Percentiles rank a stretch among this genome's conserved stretches.
Conservation (phyloP, 1,140 invertebrate species). For the Hycleus phaleratus region DNA sequence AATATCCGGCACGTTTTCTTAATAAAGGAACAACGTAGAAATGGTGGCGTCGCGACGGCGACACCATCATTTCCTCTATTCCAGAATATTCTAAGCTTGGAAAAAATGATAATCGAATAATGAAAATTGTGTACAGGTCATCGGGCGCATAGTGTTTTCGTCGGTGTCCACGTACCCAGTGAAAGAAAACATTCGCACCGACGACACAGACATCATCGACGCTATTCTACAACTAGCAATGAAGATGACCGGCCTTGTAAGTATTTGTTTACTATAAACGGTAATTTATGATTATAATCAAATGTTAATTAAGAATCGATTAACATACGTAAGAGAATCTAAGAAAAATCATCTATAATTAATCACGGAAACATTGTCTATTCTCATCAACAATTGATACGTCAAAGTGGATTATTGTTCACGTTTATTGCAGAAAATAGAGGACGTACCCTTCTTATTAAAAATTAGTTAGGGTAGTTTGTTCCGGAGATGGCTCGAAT, state of each 20-base stretch:
- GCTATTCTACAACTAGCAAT: constrained; percentile 43
- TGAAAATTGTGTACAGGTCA: constrained; percentile 55
- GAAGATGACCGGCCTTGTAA: constrained; percentile 58
- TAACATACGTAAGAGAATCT: too few species aligned
- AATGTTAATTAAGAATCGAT: too few species aligned
- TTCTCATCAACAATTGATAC: too few species aligned
- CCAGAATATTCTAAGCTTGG: not conserved
- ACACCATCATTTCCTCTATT: not conserved
- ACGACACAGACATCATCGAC: constrained; percentile 69
- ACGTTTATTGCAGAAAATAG: too few species aligned
- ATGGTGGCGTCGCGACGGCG: not conserved
- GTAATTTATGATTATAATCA: not conserved
- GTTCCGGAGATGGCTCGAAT: too few species aligned
- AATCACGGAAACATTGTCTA: too few species aligned
- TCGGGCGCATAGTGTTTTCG: constrained; percentile 79
- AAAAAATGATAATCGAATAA: not conserved
- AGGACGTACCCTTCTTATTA: too few species aligned
- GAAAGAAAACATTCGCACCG: constrained; percentile 65
- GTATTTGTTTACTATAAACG: constrained; percentile 25
- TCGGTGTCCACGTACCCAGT: constrained; percentile 76
- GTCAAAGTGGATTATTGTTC: too few species aligned
- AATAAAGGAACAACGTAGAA: not conserved
- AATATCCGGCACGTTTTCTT: too few species aligned
- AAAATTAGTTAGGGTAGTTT: too few species aligned
- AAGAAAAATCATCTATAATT: too few species aligned